Conservation (phyloP, 1,140 invertebrate species). For the Leguminivora glycinivorella region DNA sequence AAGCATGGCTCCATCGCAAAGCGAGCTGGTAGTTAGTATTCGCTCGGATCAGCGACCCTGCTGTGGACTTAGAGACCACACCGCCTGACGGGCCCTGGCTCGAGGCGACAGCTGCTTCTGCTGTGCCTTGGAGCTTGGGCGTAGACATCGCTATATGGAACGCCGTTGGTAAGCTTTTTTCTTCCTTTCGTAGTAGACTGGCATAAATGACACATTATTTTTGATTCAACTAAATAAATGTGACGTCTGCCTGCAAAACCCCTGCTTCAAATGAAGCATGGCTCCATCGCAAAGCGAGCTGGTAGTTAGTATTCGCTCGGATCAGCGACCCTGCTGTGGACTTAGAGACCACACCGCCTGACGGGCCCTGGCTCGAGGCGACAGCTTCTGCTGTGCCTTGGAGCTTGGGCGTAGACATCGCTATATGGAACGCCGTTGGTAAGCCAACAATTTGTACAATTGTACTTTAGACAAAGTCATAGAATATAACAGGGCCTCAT, state of each 20-base stretch:
- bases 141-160: conserved; percentile 75
- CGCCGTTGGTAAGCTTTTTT: conserved; percentile 63
- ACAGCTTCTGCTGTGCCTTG: conserved; percentile 67
- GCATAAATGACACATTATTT: too few species aligned
- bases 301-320: conserved; percentile 69
- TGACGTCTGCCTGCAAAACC: conserved; percentile 52
- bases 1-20: conserved; percentile 66
- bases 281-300: conserved; percentile 65
- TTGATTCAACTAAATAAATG: too few species aligned
- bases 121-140: conserved; percentile 70
- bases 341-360: conserved; percentile 68
- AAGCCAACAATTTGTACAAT: too few species aligned
- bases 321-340: conserved; percentile 69
- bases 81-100: conserved; percentile 71
- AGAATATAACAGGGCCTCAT: too few species aligned
- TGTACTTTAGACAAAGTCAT: too few species aligned
- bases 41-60: conserved; percentile 66
- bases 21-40: conserved; percentile 73
- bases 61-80: conserved; percentile 67
- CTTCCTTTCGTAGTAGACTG: too few species aligned
- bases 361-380: conserved; percentile 70
- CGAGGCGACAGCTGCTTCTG: conserved; percentile 63
- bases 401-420: conserved; percentile 71
- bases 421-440: conserved; percentile 76
- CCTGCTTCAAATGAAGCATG: conserved; percentile 75